Evolutionary conservation across 1,140 invertebrate genomes (phyloP), one percentile per base, ranked within the genome.

Genomic region (Mercenaria mercenaria): DNA sequence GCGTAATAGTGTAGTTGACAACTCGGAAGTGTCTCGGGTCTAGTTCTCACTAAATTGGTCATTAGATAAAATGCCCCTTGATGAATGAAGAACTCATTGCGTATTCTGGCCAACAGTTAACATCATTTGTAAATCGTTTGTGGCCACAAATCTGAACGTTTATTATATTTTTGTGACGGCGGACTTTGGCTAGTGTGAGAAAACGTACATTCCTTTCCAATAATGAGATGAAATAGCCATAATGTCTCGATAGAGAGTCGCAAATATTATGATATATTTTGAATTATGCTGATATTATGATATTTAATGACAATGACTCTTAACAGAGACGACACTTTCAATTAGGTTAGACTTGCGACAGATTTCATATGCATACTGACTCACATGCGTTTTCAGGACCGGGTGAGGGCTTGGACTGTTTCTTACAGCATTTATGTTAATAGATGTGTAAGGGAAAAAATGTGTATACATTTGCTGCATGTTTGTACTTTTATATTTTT

Each of bases 61-160:
- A 80, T 88, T 88, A 88, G 86, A 88, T 81, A 88, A 88, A 88
- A 88, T 81, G 86, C 86, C 86, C 86, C 86, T 88, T 88, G 86
- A 61, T 79, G 77, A 88, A 88, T 88, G 79, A 88, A 88, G 86
- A 88, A 80, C 86, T 88, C 86, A 81, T 88, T 88, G 43, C 13
- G 86, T 79, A 88, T 88, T 80, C 86, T 32, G 41, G 37, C 76
- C 76, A 64, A 37, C 59, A 80, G 56, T 88, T 88, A 88, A 88
- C 77, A 29, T 67, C 86, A 88, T 88, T 88, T 88, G 76, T 79
- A 79, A 69, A 88, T 81, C 74, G 76, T 79, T 88, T 80, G 79
- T 77, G 77, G 37, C 39, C 59, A 50, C 72, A 77, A 81, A 79
- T 64, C 32, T 29, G n/a, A 67, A 59, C 29, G 59, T 79, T 88